Percentiles rank a stretch among this genome's conserved stretches.
These are phyloP conservation scores for Drosophila teissieri DNA, from an alignment of 1,140 invertebrate genomes.

Conservation along the genomic window DNA sequence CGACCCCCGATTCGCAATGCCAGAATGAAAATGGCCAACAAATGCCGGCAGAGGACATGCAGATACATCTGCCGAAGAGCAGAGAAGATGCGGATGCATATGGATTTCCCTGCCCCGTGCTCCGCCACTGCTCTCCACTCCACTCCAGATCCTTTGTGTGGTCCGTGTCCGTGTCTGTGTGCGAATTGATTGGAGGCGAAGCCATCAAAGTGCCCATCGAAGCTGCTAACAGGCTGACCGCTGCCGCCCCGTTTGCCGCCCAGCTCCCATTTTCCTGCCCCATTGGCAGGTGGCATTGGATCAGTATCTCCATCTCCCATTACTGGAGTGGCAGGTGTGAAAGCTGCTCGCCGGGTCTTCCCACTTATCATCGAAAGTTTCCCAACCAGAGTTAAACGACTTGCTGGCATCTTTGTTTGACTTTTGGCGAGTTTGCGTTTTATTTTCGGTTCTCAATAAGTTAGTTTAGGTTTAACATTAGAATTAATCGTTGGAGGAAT, in stretches of 20 bases:
- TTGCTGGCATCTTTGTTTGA: constrained; percentile 42
- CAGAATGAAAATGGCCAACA: constrained; percentile 26
- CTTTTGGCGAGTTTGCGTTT: constrained; percentile 53
- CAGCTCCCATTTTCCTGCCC: neutral
- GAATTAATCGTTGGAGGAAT: constrained; percentile 48
- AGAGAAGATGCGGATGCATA: constrained; percentile 16
- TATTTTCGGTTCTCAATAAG: constrained; percentile 62
- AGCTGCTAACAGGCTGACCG: constrained; percentile 47
- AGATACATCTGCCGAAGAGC: constrained; percentile 27
- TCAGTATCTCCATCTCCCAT: constrained; percentile 9
- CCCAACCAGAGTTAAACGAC: constrained; percentile 5
- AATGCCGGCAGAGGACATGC: constrained; percentile 16
- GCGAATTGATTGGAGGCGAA: constrained; percentile 47
- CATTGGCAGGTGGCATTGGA: neutral
- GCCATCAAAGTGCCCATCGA: constrained; percentile 44
- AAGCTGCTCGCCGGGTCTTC: constrained; percentile 49
- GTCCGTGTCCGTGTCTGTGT: constrained; percentile 17
- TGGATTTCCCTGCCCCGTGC: neutral
- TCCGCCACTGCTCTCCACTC: neutral
- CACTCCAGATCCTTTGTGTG: constrained; percentile 25
- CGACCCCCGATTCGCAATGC: constrained; percentile 6
- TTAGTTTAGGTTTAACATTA: constrained; percentile 78
- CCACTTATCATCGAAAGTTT: constrained; percentile 33
- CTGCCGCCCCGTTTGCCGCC: neutral
- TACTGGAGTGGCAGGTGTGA: constrained; percentile 41